These are phyloP conservation scores for Lates calcarifer DNA, from an alignment of 2,113 vertebrate genomes.

Conservation along the genomic window DNA sequence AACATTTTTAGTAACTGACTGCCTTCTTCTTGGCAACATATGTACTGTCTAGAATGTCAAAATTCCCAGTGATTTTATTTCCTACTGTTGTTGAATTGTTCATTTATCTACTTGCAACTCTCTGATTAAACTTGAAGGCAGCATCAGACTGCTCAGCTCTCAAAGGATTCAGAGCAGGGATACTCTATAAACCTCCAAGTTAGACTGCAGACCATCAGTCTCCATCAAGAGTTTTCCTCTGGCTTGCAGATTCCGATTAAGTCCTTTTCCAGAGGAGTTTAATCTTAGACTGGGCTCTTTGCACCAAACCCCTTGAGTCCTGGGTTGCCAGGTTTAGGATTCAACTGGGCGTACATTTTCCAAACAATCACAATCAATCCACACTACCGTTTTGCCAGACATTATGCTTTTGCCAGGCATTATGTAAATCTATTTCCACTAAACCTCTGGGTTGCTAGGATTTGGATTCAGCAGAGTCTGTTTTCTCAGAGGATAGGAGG, in stretches of 20 bases:
- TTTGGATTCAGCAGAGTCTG: constrained; percentile 6
- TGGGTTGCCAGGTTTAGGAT: constrained; percentile 48
- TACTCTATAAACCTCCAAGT: background rate
- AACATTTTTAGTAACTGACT: background rate
- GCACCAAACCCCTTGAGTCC: background rate
- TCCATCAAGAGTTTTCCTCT: constrained; percentile 21
- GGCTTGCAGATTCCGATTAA: constrained; percentile 4
- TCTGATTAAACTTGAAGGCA: background rate
- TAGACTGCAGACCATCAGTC: constrained; percentile 6
- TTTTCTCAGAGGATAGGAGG: constrained; percentile 22
- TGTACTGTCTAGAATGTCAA: background rate
- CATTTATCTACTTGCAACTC: background rate
- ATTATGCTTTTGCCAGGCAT: constrained; percentile 38
- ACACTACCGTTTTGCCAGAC: constrained; percentile 48
- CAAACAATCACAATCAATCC: constrained; percentile 46
- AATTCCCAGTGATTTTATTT: background rate
- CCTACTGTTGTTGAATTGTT: background rate
- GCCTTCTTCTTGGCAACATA: background rate
- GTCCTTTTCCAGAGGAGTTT: constrained; percentile 34
- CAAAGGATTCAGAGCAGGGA: background rate
- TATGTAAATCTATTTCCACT: constrained; percentile 59
- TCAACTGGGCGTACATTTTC: constrained; percentile 23
- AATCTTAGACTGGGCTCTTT: background rate
- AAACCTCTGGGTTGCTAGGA: constrained; percentile 4
- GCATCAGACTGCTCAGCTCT: background rate